Base-by-base conservation (phyloP, 2,113 vertebrate species). In the Budorcas taxicolor region DNA sequence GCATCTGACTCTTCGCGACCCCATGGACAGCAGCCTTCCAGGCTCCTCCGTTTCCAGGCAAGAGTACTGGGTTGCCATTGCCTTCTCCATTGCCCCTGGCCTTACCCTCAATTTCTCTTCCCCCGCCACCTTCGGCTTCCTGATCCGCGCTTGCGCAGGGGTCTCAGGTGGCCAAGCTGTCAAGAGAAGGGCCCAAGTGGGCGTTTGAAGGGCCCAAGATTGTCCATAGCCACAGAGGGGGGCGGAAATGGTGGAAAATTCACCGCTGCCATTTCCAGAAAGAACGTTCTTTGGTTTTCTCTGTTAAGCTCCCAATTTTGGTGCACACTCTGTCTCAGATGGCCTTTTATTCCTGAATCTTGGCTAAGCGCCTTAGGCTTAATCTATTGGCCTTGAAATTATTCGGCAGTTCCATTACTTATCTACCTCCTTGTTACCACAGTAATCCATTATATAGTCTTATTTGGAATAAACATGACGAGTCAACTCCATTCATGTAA, bases 101-200 rank as follows among this genome's bases (percentile, higher is more conserved):
- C n/a, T 80, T 40, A 1, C 4, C 45, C 13, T 7, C 55, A 19
- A 8, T 27, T 64, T 13, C 55, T 55, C 19, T 36, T 13, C 83
- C 7, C 50, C 17, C 1, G 1, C n/a, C n/a, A 43, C 87, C 11
- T 3, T 23, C 36, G 1, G 71, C 64, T 45, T 36, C 27, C 4
- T 23, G 7, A 7, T 45, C 11, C 4, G 7, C 8, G 3, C 86
- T 36, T 76, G 43, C 23, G 33, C 53, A 9, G 9, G 25, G 52
- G 7, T 16, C 16, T 1, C 19, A 8, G 13, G 31, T 7, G 40
- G 8, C 8, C 33, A 2, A 23, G 16, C 31, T 16, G 53, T 31
- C 71, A 27, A 21, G 60, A 62, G 12, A 52, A 7, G 21, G 5
- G 0, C 7, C 12, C 3, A 0, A 53, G 43, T 2, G 55, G 13